Evolutionary conservation across 2,113 vertebrate genomes (phyloP), one percentile per base, ranked within the genome.

Genomic region (Takifugu flavidus): DNA sequence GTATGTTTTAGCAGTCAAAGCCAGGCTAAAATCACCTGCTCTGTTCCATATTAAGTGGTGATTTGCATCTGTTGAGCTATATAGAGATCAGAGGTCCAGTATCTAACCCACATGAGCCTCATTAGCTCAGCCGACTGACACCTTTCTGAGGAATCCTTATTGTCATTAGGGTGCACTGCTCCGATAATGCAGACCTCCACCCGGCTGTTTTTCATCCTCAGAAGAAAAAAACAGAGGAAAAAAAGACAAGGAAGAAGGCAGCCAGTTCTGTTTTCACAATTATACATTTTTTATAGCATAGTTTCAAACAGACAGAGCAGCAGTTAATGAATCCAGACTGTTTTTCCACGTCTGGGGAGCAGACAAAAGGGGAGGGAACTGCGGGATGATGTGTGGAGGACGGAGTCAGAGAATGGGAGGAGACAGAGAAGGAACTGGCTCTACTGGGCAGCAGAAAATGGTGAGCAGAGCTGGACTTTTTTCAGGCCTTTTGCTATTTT

Each of bases 261-360:
- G 62, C 27, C 43, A n/a, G 55, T 58, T 70, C 59, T 86, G 78
- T 79, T 84, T 75, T 83, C 70, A 81, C 71, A 83, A 74, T 88
- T 72, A 82, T 59, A 29, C 67, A 39, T 82, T 66, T 64, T 78
- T 82, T 74, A 80, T 68, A 64, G 76, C 70, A 67, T 75, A 57
- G 63, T 78, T 83, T 83, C 49, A 77, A 79, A 72, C 77, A 80
- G 74, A 75, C 79, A 65, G 82, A 82, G 68, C 62, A 76, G 68
- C 66, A 75, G 56, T 77, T 80, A 80, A 88, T 84, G 78, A 83
- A 82, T 85, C 74, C 76, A 86, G 81, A 81, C 70, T 81, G 69
- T 82, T 84, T 81, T 67, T 66, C 77, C 74, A 79, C 66, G 70
- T 84, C 76, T 75, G 44, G 75, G 73, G 67, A 77, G 47, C 56